Evolutionary conservation across 2,113 vertebrate species (phyloP).

Genomic region (Planiliza haematocheilus): DNA sequence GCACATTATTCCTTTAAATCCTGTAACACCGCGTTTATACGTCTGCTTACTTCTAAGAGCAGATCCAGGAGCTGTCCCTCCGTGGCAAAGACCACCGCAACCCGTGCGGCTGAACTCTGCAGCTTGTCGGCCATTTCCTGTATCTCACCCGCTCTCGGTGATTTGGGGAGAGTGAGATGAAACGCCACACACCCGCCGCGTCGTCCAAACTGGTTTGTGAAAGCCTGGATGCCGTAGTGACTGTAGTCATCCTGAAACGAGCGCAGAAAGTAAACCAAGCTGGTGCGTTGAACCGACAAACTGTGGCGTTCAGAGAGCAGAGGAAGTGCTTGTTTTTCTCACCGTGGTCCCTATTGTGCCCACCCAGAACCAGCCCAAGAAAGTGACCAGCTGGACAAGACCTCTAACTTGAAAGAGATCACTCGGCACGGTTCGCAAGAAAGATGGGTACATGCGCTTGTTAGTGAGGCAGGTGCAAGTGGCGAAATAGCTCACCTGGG

Average conservation of each 20-base stretch:
- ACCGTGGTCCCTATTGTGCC: conserved; percentile 79
- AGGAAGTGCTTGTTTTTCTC: conserved; percentile 32
- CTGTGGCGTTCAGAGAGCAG: neutral
- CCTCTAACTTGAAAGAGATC: conserved; percentile 82
- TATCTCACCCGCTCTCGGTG: conserved; percentile 59
- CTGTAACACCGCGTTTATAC: no score
- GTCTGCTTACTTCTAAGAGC: conserved; percentile 64
- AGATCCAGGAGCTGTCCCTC: conserved; percentile 79
- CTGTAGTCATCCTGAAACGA: conserved; percentile 81
- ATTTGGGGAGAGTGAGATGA: conserved; percentile 75
- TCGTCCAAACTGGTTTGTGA: conserved; percentile 72
- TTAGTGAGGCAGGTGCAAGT: conserved; percentile 83
- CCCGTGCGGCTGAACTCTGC: conserved; percentile 72
- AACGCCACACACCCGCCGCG: conserved; percentile 78
- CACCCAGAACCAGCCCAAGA: conserved; percentile 82
- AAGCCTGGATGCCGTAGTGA: conserved; percentile 81
- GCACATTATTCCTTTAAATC: no score
- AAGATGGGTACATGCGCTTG: conserved; percentile 77
- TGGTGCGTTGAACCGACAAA: neutral
- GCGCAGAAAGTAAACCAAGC: neutral
- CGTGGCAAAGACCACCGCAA: conserved; percentile 80
- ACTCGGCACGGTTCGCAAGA: conserved; percentile 83
- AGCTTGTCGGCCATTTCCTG: conserved; percentile 69
- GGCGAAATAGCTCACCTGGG: conserved; percentile 83
- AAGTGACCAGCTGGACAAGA: conserved; percentile 79